Evolutionary conservation across 1,140 invertebrate species (phyloP).

Genomic region (Leptestheria dahalacensis): DNA sequence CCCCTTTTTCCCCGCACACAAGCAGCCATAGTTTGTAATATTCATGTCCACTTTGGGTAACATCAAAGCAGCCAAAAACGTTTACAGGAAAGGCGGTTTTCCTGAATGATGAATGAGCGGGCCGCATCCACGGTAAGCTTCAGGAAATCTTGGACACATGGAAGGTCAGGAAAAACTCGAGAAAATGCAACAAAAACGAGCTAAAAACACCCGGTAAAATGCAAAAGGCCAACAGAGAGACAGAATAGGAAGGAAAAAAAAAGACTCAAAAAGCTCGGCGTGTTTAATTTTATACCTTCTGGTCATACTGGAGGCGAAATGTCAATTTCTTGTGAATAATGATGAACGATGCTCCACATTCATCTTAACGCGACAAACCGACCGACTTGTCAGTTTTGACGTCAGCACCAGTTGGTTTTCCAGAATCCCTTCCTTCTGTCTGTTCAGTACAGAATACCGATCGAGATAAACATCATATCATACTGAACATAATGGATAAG

Average conservation of each 20-base stretch:
- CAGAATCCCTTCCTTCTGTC: background rate
- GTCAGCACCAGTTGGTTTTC: background rate
- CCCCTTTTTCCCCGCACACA: too few relatives aligned
- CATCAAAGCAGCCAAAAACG: background rate
- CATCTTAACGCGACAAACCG: background rate
- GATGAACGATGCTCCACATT: background rate
- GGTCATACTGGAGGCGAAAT: background rate
- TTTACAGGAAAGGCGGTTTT: background rate
- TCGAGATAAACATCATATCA: too few relatives aligned
- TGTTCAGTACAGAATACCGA: background rate
- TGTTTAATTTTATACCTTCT: background rate
- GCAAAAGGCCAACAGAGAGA: background rate
- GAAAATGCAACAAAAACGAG: too few relatives aligned
- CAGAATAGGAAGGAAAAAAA: background rate
- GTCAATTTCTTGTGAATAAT: background rate
- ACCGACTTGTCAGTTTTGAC: background rate
- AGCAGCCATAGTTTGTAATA: too few relatives aligned
- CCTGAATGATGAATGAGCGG: background rate
- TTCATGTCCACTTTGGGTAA: background rate
- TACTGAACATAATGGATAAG: too few relatives aligned
- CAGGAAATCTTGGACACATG: too few relatives aligned
- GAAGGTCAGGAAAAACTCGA: too few relatives aligned
- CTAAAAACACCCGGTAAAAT: too few relatives aligned
- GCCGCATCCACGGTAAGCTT: background rate
- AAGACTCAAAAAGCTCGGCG: too few relatives aligned